Percentiles rank a stretch among this genome's conserved stretches.
These are phyloP conservation scores for Xiphophorus birchmanni DNA, from an alignment of 2,797 vertebrate species.

Conservation along the genomic window DNA sequence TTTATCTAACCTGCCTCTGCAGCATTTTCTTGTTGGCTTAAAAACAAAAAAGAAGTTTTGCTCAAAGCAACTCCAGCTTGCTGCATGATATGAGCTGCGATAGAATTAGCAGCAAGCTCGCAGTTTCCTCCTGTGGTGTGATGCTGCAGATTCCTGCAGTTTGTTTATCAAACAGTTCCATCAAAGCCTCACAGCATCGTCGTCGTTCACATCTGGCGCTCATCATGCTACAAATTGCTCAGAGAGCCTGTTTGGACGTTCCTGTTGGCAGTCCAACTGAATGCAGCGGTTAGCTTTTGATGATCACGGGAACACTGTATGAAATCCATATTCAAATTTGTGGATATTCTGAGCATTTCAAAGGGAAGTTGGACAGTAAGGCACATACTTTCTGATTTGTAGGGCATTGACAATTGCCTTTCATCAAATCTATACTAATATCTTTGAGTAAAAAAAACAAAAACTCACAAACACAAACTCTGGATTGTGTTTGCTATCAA, in stretches of 20 bases:
- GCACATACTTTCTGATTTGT: slow-evolving; percentile 11
- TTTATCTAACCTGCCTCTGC: background rate
- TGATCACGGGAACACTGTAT: background rate
- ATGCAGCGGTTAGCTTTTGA: slow-evolving; percentile 27
- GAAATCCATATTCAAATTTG: slow-evolving; percentile 14
- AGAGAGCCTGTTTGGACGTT: slow-evolving; percentile 39
- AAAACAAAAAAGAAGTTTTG: too few relatives aligned
- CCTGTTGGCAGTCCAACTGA: slow-evolving; percentile 14
- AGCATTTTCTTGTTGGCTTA: background rate
- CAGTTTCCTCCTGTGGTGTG: background rate
- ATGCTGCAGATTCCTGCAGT: slow-evolving; percentile 34
- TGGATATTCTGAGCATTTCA: slow-evolving; percentile 8
- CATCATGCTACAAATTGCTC: slow-evolving; percentile 15
- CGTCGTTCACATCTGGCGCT: slow-evolving; percentile 51
- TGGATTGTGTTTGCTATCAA: slow-evolving; percentile 41
- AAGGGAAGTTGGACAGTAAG: slow-evolving; percentile 24
- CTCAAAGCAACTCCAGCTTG: background rate
- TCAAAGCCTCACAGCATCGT: slow-evolving; percentile 51
- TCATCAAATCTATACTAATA: slow-evolving; percentile 14
- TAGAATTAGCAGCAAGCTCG: background rate
- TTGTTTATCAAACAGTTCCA: slow-evolving; percentile 35
- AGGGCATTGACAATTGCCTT: slow-evolving; percentile 20
- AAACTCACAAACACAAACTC: slow-evolving; percentile 14
- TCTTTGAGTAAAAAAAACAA: slow-evolving; percentile 11
- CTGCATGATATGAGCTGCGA: background rate